Base-by-base conservation (phyloP, 2,888 invertebrate genomes). In the Drosophila borealis region DNA sequence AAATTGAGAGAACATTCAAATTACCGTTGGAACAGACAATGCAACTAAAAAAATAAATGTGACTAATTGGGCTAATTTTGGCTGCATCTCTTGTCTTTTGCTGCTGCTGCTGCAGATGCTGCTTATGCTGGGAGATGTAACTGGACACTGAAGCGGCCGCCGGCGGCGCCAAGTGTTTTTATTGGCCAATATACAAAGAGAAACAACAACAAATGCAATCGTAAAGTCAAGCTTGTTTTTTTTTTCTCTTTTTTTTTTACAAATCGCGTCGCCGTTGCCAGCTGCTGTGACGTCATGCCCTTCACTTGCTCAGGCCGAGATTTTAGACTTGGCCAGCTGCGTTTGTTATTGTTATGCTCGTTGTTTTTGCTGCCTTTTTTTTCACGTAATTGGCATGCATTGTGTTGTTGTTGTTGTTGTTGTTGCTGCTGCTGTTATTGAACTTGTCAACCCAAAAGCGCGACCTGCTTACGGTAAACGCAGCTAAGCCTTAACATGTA, bases 261-360 rank as follows among this genome's bases (percentile, higher is more conserved):
- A 67, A 49, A 53, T 70, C 45, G 37, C 50, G 25, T 10, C 6
- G 39, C 36, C 25, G 37, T 36, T 19, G 10, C 48, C 60, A 70
- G 59, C 49, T 56, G 51, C 44, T 79, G 76, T 87, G 85, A 87
- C 85, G 88, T 84, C 85, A 87, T 87, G 88, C 85, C 88, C 85
- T 83, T 83, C 82, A 83, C 88, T 70, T 75, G 74, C 50, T 50
- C 61, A 41, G 66, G 39, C 54, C 21, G 29, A 50, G 67, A 66
- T 67, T 55, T 55, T n/a, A 13, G 11, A 37, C 37, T 34, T 34
- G 9, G 36, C 21, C 56, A 73, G 62, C 64, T 65, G 51, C 39
- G 36, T 21, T 19, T 6, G 29, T 48, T 51, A 17, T 36, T 55
- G 36, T 51, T 57, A 36, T 54, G 44, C 42, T 39, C 53, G 29